Evolutionary conservation across 2,113 vertebrate species (phyloP), one percentile per base, ranked within the genome.

Genomic region (Ondatra zibethicus): DNA sequence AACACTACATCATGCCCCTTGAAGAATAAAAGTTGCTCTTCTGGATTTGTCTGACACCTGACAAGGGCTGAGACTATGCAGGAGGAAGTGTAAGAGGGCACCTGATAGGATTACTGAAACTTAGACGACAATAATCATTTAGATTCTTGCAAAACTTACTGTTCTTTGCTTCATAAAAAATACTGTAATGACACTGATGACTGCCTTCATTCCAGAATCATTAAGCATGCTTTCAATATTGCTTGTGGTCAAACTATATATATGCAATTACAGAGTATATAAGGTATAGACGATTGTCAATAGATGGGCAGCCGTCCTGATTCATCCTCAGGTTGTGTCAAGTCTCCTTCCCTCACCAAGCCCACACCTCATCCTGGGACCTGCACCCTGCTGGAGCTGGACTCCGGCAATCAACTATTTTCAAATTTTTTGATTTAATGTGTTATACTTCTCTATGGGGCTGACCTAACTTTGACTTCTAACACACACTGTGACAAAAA

Each of bases 361-460:
- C 36, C 68, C 33, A 70, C 68, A 70, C 36, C 31, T 17, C 17
- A 8, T 39, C 36, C n/a, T 72, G 70, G 70, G 70, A 39, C 70
- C 70, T 72, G 36, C 19, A 72, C 17, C 70, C 17, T n/a, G n/a
- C 70, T 72, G 70, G 36, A 72, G 36, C 17, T 72, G 36, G 70
- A 72, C 36, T 72, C 70, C 3, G 7, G 36, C 36, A 72, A n/a
- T 72, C 73, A 95, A 66, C 78, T 58, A 29, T 92, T 94, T 93
- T 86, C 84, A 96, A 65, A 33, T 17, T 75, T 16, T 86, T 31
- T 75, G 36, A 63, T 47, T 50, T 88, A 85, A 93, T 63, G 75
- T 92, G 85, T 91, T 13, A 85, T n/a, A 77, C 39, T 68, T 82
- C 63, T 94, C 55, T 92, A 39, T 76, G 73, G 23, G 50, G 93